Evolutionary conservation across 2,888 invertebrate species (phyloP).

Genomic region (Cybosia mesomella): DNA sequence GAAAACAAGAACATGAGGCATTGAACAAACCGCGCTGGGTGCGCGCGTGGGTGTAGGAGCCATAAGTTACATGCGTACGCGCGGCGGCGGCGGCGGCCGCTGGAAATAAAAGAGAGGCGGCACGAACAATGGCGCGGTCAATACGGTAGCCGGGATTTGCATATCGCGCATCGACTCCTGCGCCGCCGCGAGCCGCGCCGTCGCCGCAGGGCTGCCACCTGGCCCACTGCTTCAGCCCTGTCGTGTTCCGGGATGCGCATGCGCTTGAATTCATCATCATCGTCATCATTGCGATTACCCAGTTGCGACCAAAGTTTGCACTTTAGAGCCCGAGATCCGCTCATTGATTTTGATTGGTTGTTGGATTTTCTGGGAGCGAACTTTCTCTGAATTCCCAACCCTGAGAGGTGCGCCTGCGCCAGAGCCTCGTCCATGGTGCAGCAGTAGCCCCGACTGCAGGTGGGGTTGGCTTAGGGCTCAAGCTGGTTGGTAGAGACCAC

Average conservation of each 20-base stretch:
- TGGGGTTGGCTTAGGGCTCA: too few relatives aligned
- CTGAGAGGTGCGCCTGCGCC: too few relatives aligned
- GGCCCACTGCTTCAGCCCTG: not conserved
- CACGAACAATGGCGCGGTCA: slow-evolving; percentile 76
- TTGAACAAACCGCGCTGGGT: slow-evolving; percentile 44
- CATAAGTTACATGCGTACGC: slow-evolving; percentile 74
- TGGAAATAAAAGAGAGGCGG: slow-evolving; percentile 55
- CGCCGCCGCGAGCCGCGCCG: slow-evolving; percentile 27
- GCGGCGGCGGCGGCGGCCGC: slow-evolving; percentile 28
- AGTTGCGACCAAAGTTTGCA: too few relatives aligned
- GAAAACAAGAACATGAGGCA: slow-evolving; percentile 53
- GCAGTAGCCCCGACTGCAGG: too few relatives aligned
- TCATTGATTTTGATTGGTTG: too few relatives aligned
- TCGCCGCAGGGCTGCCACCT: slow-evolving; percentile 41
- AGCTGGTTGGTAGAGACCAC: too few relatives aligned
- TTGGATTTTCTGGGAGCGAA: too few relatives aligned
- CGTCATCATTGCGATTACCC: too few relatives aligned
- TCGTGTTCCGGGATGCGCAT: not conserved
- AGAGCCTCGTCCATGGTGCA: too few relatives aligned
- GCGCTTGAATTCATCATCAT: not conserved
- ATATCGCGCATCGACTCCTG: slow-evolving; percentile 76
- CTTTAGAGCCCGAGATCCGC: too few relatives aligned
- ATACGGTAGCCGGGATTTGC: slow-evolving; percentile 79
- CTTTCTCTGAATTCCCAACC: too few relatives aligned
- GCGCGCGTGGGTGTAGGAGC: slow-evolving; percentile 58